phyloP scores from a whole-genome alignment of 2,797 vertebrate species.

The Ceyx erithaca region DNA sequence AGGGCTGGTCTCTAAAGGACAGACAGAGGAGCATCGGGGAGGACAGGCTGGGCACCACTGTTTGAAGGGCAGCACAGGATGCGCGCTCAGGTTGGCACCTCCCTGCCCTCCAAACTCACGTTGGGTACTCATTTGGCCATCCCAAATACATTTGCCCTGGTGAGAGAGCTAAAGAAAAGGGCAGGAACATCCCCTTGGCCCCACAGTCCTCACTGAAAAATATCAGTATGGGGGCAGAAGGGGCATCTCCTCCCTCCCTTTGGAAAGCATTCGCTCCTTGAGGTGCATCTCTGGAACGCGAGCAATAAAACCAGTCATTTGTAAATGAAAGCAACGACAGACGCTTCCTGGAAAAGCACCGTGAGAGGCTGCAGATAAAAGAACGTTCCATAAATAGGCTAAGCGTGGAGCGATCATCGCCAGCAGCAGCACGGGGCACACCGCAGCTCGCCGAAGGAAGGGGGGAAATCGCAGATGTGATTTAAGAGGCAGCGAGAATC shows the following conservation, averaged over 20 bases:
- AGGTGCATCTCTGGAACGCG: background rate
- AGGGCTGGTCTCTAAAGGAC: background rate
- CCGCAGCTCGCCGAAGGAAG: slow-evolving; percentile 31
- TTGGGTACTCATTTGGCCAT: background rate
- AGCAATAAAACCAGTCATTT: background rate
- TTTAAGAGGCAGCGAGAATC: slow-evolving; percentile 59
- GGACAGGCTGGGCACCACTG: fast-evolving
- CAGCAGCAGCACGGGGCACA: background rate
- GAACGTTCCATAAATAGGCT: background rate
- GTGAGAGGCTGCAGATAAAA: background rate
- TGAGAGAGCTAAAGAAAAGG: background rate
- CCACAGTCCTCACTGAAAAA: background rate
- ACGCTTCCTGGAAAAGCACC: background rate
- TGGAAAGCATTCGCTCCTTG: background rate
- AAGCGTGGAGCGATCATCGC: slow-evolving; percentile 13
- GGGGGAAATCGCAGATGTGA: slow-evolving; percentile 48
- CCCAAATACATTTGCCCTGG: background rate
- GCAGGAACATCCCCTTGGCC: background rate
- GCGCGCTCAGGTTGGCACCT: background rate
- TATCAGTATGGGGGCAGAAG: background rate
- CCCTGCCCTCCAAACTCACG: background rate
- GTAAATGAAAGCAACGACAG: background rate
- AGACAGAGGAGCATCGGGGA: too few relatives aligned
- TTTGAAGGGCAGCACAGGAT: background rate
- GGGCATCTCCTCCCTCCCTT: background rate